A percentile compares a stretch with the other conserved stretches of the same genome.
phyloP scores from a whole-genome alignment of 2,888 invertebrate genomes.

The Erebia palarica region DNA sequence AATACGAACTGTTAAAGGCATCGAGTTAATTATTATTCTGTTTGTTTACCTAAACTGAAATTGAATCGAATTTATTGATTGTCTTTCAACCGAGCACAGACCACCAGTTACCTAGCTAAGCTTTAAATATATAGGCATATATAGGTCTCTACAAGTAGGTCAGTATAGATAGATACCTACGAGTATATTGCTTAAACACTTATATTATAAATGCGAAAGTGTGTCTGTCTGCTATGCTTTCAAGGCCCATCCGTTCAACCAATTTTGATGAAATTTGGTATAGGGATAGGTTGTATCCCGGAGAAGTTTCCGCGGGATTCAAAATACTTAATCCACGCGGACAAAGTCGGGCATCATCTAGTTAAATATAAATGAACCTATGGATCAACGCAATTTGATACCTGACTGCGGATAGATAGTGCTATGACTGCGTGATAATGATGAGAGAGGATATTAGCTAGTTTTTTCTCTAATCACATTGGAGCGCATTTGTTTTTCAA shows the following conservation, averaged over 20 bases:
- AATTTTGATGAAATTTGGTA: too few relatives aligned
- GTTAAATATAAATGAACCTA: background rate
- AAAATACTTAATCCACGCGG: too few relatives aligned
- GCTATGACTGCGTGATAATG: background rate
- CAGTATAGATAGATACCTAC: background rate
- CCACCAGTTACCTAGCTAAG: background rate
- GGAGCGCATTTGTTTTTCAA: too few relatives aligned
- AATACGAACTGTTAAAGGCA: slow-evolving; percentile 55
- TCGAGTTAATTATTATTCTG: slow-evolving; percentile 65
- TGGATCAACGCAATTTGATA: background rate
- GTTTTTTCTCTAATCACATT: too few relatives aligned
- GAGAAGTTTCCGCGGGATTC: too few relatives aligned
- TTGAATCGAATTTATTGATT: slow-evolving; percentile 59
- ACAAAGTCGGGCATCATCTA: too few relatives aligned
- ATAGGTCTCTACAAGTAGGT: background rate
- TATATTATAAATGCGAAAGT: background rate
- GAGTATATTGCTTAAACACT: background rate
- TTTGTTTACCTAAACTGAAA: slow-evolving; percentile 57
- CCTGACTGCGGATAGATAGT: too few relatives aligned
- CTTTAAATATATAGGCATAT: background rate
- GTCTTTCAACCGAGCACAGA: slow-evolving; percentile 5
- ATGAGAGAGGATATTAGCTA: too few relatives aligned
- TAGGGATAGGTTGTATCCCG: too few relatives aligned
- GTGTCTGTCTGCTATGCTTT: too few relatives aligned
- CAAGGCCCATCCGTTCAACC: too few relatives aligned